Evolutionary conservation across 2,113 vertebrate genomes (phyloP).

Genomic region (Crotalus horridus): DNA sequence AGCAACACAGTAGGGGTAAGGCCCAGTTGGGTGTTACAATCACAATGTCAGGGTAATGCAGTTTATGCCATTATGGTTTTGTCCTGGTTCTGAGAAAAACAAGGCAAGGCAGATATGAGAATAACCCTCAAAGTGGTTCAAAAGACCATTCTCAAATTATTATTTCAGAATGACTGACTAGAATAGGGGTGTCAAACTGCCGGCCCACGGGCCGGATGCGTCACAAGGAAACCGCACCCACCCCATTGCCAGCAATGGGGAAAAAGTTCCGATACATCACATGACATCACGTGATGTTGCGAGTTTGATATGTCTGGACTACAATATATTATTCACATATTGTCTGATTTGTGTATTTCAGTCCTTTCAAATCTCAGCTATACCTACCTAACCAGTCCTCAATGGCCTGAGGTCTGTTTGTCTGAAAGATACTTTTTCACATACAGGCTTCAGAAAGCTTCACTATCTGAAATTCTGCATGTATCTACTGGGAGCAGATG

Average conservation of each 20-base stretch:
- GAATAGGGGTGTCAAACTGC: no score
- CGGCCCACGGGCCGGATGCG: no score
- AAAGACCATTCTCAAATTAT: not conserved
- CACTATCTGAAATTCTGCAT: not conserved
- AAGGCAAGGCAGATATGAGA: not conserved
- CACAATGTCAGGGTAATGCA: not conserved
- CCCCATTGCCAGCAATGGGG: no score
- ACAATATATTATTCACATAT: not conserved
- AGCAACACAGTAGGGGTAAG: not conserved
- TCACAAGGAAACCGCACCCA: no score
- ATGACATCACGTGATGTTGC: no score
- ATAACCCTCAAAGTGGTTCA: not conserved
- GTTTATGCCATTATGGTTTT: not conserved
- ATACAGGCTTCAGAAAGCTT: not conserved
- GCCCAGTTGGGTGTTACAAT: not conserved
- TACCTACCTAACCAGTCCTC: not conserved
- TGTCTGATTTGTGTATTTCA: not conserved
- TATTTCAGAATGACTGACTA: not conserved
- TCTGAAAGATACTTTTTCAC: not conserved
- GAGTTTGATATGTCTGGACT: no score
- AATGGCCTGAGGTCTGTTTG: not conserved
- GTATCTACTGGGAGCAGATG: not conserved
- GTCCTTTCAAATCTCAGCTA: not conserved
- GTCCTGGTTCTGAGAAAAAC: not conserved
- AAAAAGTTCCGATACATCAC: no score